Conservation (phyloP, 2,113 vertebrate genomes). For the Heptranchias perlo region DNA sequence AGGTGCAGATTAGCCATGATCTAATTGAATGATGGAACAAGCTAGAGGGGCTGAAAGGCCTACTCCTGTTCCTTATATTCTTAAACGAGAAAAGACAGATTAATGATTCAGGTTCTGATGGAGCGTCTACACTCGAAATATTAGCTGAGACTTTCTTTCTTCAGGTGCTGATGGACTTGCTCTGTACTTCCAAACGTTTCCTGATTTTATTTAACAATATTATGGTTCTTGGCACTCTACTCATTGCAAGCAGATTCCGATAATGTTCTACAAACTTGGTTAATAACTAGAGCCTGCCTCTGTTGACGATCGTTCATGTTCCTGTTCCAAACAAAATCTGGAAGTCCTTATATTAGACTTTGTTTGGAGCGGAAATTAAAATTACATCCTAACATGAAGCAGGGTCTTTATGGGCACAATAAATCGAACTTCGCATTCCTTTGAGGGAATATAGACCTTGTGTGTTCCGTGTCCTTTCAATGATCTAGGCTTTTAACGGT, state of each 20-base stretch:
- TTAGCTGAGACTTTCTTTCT: not conserved
- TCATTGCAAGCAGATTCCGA: not conserved
- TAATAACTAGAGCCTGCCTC: not conserved
- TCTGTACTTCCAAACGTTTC: not conserved
- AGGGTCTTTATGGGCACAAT: not conserved
- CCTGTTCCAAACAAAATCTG: constrained; percentile 1
- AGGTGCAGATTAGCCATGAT: too few relatives aligned
- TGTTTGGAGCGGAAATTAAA: not conserved
- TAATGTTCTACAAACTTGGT: not conserved
- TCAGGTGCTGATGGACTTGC: not conserved
- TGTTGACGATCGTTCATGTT: not conserved
- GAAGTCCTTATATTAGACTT: not conserved
- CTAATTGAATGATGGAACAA: not conserved
- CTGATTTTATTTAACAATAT: not conserved
- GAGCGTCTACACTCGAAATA: not conserved
- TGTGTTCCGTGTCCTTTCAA: not conserved
- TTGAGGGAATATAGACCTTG: not conserved
- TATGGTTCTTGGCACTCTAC: not conserved
- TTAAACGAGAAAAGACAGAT: not conserved
- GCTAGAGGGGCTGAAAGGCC: not conserved
- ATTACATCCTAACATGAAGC: not conserved
- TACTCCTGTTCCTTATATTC: not conserved
- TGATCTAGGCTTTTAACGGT: not conserved
- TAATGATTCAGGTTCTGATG: not conserved
- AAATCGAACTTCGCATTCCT: constrained; percentile 9